Evolutionary conservation across 35 echinoderm and acorn worm genomes (phyloP), one percentile per base, ranked within the genome.

Genomic region (Ophiothrix spiculata): DNA sequence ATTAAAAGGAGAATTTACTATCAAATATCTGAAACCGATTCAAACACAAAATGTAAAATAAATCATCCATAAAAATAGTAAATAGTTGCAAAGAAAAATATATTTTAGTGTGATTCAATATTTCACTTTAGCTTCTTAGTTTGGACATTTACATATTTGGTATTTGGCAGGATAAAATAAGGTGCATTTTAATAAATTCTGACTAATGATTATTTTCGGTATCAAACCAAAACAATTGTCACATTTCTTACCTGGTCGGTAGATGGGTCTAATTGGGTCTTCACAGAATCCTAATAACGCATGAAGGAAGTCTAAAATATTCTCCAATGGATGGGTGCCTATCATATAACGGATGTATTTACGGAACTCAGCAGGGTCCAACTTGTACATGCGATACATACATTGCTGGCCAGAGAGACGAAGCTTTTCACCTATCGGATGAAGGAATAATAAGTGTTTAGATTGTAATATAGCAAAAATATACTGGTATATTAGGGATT

Each of bases 261-360:
- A 90, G 32, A 85, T 78, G 38, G 83, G 80, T 73, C 88, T 85
- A 35, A 80, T 40, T 39, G 91, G 89, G 79, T 98, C 95, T 31
- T 94, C 95, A 78, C 95, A 98, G 86, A 98, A 98, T 1, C 95
- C 95, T 15, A 98, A 86, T 31, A 98, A 85, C 1, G 95, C 91
- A 79, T 98, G 95, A 37, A 98, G 79, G 35, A 98, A 98, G 35
- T 98, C 95, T 64, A 98, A 75, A 33, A 98, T 91, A 63, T 80
- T 90, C 56, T 98, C 91, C 34, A 98, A 40, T 8, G 95, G 95
- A 39, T 98, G 95, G 25, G 91, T 86, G 56, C 85, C 80, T 75
- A 99, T 91, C 75, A 94, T 74, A 46, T 91, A 99, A 17, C 96
- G 96, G 0, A 99, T 77, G 60, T 99, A 99, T 34, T 89, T 89